Evolutionary conservation across 2,797 vertebrate genomes (phyloP), one percentile per base, ranked within the genome.

Genomic region (Nyctalus aviator): DNA sequence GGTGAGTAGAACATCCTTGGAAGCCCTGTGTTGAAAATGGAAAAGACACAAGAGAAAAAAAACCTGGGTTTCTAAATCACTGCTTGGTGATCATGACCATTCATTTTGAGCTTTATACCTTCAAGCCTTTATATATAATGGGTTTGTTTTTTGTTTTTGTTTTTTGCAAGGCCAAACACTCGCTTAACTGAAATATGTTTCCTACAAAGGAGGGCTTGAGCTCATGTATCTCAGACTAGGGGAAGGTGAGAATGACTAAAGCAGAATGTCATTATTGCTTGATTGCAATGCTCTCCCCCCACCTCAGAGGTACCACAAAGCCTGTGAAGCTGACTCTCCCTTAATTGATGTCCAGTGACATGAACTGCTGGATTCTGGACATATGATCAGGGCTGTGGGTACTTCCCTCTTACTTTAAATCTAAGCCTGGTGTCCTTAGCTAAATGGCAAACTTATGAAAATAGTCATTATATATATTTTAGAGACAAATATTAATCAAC

Each of bases 361-460:
- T 21, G 13, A 81, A 72, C 8, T 27, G 5, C 57, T 66, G 10
- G 55, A 25, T 64, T 68, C 6, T 12, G n/a, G 41, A 50, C 2
- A 8, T 1, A 14, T 2, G 5, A 4, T 11, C 10, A 4, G 1
- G 7, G n/a, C 20, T 27, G 13, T 11, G 3, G 10, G 5, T 10
- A 5, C 15, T 82, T 57, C 68, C 77, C 12, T 59, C 62, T 89
- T n/a, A 64, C 41, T 92, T 64, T 66, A 91, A 15, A 2, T 50
- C 69, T 86, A 50, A 27, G 13, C 50, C 50, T 64, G 53, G 15
- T 57, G 17, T 91, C 64, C 27, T 69, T 71, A 75, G 68, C 21
- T 77, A 72, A 35, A 62, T 20, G 44, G 27, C 27, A 84, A 91
- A 71, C 62, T 91, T 91, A 30, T 82, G 44, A 88, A 94, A 95